phyloP scores from a whole-genome alignment of 1,140 invertebrate species.

The Paramacrobiotus metropolitanus region DNA sequence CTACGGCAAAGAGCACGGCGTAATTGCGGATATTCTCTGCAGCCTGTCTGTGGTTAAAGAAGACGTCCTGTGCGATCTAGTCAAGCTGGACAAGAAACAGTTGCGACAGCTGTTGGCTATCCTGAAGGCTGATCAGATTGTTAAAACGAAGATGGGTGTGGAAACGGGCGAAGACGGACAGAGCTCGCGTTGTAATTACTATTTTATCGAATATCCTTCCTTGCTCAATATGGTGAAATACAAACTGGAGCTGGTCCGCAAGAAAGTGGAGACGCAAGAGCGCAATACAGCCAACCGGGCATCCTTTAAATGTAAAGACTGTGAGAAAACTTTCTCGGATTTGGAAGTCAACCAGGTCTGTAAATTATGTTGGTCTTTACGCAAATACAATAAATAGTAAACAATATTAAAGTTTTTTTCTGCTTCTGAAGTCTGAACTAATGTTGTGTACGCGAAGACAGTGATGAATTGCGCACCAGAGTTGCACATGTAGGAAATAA shows the following conservation, averaged over 20 bases:
- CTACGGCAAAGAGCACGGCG: slow-evolving; percentile 69
- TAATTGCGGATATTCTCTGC: slow-evolving; percentile 82
- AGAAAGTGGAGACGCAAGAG: slow-evolving; percentile 81
- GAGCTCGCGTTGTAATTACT: slow-evolving; percentile 38
- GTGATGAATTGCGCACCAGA: too few relatives aligned
- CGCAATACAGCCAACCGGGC: slow-evolving; percentile 74
- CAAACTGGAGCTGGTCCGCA: slow-evolving; percentile 79
- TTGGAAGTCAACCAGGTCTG: slow-evolving; percentile 14
- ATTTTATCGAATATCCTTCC: neutral
- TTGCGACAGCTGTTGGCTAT: slow-evolving; percentile 57
- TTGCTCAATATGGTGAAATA: slow-evolving; percentile 78
- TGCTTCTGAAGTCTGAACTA: too few relatives aligned
- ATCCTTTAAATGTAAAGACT: slow-evolving; percentile 75
- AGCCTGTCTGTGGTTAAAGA: slow-evolving; percentile 89
- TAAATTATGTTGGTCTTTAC: too few relatives aligned
- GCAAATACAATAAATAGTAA: too few relatives aligned
- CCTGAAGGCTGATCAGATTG: slow-evolving; percentile 73
- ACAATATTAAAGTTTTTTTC: too few relatives aligned
- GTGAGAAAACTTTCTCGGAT: slow-evolving; percentile 60
- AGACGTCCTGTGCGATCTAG: slow-evolving; percentile 72
- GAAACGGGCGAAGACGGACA: slow-evolving; percentile 36
- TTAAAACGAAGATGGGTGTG: slow-evolving; percentile 35
- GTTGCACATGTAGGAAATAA: too few relatives aligned
- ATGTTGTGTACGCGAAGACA: too few relatives aligned
- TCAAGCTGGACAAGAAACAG: slow-evolving; percentile 87